phyloP scores from a whole-genome alignment of 2,113 vertebrate species.

The Dipodomys ordii region DNA sequence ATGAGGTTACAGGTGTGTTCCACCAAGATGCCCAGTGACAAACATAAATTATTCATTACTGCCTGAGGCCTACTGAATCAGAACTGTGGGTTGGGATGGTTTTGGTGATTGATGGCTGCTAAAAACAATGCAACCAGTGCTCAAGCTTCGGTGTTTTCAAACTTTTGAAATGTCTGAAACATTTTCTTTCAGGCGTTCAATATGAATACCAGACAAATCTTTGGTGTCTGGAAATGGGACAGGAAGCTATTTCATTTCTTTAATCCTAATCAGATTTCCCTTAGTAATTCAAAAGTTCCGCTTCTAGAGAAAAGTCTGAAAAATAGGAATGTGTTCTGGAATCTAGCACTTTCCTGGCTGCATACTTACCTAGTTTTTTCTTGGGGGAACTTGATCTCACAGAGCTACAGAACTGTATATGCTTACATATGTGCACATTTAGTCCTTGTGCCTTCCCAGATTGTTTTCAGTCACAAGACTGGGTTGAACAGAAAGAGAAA shows the following conservation, averaged over 20 bases:
- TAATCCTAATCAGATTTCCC: not conserved
- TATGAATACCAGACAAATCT: not conserved
- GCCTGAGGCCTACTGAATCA: not conserved
- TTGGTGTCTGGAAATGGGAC: not conserved
- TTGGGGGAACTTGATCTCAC: not conserved
- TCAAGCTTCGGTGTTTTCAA: not conserved
- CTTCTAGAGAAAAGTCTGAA: not conserved
- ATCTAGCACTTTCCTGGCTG: not conserved
- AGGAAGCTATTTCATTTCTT: not conserved
- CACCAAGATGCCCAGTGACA: not conserved
- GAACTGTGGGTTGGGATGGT: not conserved
- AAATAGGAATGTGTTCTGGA: not conserved
- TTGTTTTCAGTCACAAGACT: not conserved
- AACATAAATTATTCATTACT: not conserved
- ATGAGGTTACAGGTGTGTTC: not conserved
- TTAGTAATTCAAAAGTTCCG: not conserved
- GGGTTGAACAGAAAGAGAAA: not conserved
- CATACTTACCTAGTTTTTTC: not conserved
- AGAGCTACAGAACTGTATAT: not conserved
- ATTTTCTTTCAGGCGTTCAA: not conserved
- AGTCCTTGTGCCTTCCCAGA: not conserved
- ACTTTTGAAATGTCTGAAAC: not conserved
- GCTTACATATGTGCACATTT: accelerated
- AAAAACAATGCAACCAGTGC: not conserved
- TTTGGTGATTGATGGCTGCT: not conserved